Evolutionary conservation across 2,888 invertebrate genomes (phyloP).

Genomic region (Idaea biselata): DNA sequence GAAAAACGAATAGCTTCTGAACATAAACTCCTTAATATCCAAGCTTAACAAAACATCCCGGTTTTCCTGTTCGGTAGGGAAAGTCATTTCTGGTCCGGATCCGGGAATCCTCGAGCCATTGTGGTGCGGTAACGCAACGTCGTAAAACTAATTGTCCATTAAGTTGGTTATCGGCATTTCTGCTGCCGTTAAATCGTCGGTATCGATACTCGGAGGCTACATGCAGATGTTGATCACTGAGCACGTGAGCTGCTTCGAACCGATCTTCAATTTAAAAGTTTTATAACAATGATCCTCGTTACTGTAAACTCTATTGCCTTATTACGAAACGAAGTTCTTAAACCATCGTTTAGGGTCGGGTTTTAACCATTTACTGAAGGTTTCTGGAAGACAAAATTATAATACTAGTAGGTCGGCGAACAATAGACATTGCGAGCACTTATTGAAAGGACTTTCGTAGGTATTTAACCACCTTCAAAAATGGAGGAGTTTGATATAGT

Average conservation of each 20-base stretch:
- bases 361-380: no score
- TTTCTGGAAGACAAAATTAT: no score
- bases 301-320: background rate
- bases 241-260: background rate
- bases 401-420: no score
- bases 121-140: background rate
- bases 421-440: no score
- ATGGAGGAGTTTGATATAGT: no score
- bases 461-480: no score
- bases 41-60: background rate
- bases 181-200: background rate
- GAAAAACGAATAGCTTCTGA: background rate
- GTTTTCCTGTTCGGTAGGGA: background rate
- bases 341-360: no score
- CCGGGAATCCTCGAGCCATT: background rate
- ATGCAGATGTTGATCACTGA: background rate
- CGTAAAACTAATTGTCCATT: constrained; percentile 1
- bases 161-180: background rate
- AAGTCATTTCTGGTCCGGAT: constrained; percentile 1
- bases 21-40: constrained; percentile 1
- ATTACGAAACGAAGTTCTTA: no score
- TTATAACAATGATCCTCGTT: background rate
- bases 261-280: background rate
- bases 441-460: no score
- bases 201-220: background rate